Evolutionary conservation across 1,140 invertebrate genomes (phyloP), one percentile per base, ranked within the genome.

Genomic region (Drosophila tropicalis): DNA sequence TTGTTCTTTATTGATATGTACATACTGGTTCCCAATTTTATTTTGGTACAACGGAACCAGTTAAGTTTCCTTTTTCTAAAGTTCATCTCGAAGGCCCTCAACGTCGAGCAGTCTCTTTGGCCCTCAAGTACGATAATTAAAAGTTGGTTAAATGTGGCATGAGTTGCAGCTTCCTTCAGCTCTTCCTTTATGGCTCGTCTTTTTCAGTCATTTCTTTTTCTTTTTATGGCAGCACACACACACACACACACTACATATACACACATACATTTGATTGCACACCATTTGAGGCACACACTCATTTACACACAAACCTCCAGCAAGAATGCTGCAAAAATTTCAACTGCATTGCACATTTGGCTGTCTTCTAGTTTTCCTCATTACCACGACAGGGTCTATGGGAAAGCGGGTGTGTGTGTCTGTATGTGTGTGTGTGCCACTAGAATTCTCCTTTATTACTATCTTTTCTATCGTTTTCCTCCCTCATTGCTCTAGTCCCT

Each of bases 141-240:
- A 87, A 87, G 80, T 87, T 87, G 84, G 80, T 82, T 81, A 84
- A 87, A 87, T 87, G 84, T 78, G 76, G 80, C 80, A 84, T 77
- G 80, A 83, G 70, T 83, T 83, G 84, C 84, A 89, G 84, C 80
- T 79, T 83, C 72, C 83, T 83, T 68, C 32, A 63, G 62, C 39
- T 44, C 32, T 10, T 17, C 19, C 36, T 62, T n/a, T 7, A 10
- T 4, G 39, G 22, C 5, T 61, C 47, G 19, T 57, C 9, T 22
- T 22, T 32, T 17, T 19, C 36, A 19, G 25, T 17, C 7, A 51
- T 51, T 51, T 22, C 44, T 51, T 51, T 19, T 55, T n/a, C 62
- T 67, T 76, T 70, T 69, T 54, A 63, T 76, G 55, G 82, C 54
- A 79, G 74, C 61, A 63, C 34, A 63, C 25, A 64, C 51, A 17